Evolutionary conservation across 2,113 vertebrate species (phyloP).

Genomic region (Serilophus lunatus): DNA sequence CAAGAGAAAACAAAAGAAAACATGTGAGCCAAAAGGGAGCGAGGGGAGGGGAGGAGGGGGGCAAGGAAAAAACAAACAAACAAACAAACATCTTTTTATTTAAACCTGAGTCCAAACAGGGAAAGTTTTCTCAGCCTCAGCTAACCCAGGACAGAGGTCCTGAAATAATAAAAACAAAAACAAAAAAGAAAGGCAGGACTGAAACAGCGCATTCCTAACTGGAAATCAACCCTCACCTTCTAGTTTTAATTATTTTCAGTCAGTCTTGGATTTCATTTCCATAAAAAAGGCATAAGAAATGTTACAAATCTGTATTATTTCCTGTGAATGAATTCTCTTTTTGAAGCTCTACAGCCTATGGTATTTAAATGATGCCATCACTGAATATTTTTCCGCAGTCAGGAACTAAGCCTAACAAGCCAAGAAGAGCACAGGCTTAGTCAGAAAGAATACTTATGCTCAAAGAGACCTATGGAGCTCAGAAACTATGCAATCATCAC

Average conservation of each 20-base stretch:
- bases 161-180: not conserved
- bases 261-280: constrained; percentile 4
- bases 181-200: not conserved
- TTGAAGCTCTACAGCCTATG: not conserved
- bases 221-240: not conserved
- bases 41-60: no score
- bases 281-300: not conserved
- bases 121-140: no score
- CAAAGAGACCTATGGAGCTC: not conserved
- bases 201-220: not conserved
- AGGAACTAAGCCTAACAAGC: not conserved
- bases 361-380: constrained; percentile 12
- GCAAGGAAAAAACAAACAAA: no score
- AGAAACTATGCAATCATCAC: not conserved
- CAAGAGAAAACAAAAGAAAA: no score
- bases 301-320: not conserved
- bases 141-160: no score
- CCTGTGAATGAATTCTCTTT: constrained; percentile 7
- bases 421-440: not conserved
- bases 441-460: not conserved
- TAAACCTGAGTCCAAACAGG: no score
- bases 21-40: no score
- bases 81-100: no score
- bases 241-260: not conserved
- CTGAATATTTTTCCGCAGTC: constrained; percentile 23